Evolutionary conservation across 2,888 invertebrate genomes (phyloP), one percentile per base, ranked within the genome.

Genomic region (Ormyrus rosae): DNA sequence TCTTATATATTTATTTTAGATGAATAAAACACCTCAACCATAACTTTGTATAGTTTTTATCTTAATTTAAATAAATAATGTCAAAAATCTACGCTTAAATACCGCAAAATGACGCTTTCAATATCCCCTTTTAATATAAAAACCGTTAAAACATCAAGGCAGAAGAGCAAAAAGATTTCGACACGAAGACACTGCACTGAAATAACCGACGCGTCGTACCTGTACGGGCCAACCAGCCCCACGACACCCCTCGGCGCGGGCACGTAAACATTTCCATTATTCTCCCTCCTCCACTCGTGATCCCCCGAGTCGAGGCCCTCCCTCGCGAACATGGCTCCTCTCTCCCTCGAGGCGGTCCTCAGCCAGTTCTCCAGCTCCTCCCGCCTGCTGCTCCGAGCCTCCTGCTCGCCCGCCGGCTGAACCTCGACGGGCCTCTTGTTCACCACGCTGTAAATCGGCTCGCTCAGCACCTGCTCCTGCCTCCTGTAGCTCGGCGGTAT

Each of bases 171-270:
- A 34, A 34, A 34, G 0, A 3, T 34, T 34, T 34, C 4, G 34
- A 34, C 34, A 34, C 34, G 3, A 34, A 4, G 1, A 4, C 34
- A 34, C 34, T 34, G 34, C 34, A 34, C 34, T 4, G 4, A 34
- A 34, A 4, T 4, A 34, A 34, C 34, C 34, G 34, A 4, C 84
- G 83, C 34, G 34, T 3, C 84, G 83, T 77, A 89, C 88, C 81
- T 87, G 60, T 89, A 89, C 0, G 90, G 89, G 0, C 88, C 89
- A 0, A 89, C 89, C 58, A 90, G 85, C 2, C 89, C 90, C 8
- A 89, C 86, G 34, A 89, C 84, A 1, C 89, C 89, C 19, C 87
- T 83, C 0, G 89, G 88, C 19, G 86, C 60, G 45, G 86, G 84
- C 6, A 83, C 34, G 34, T 34, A 67, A 4, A 67, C 48, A 58